Evolutionary conservation across 64 coral and sea anemone species (phyloP), one percentile per base, ranked within the genome.

Genomic region (Stichodactyla mertensii): DNA sequence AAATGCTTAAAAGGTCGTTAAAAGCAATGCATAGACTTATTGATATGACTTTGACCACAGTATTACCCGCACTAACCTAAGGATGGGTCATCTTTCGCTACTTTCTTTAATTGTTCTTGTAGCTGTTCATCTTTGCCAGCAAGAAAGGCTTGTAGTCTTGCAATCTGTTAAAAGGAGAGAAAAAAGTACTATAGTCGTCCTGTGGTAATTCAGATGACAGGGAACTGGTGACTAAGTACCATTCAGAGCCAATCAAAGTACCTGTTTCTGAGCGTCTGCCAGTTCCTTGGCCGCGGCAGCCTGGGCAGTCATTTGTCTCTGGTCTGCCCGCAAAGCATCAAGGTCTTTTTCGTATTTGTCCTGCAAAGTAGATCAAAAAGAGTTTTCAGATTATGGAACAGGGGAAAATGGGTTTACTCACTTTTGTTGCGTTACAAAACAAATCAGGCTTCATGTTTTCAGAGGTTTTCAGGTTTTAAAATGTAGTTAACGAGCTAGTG

Each of bases 251-350:
- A 58, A 58, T 58, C 8, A 58, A 80, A 13, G 16, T 87, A 94
- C 89, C 89, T 98, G 95, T 86, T 91, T 74, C 57, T 96, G 91
- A 24, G 94, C 94, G 87, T 84, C 85, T 64, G 88, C 91, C 7
- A 96, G 80, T 67, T 92, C 91, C 85, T 84, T 96, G 51, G 88
- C 80, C 23, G 94, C 91, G 59, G 91, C 91, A 57, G 87, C 91
- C 54, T 92, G 78, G 31, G 88, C 91, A 0, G 87, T 80, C 80
- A 70, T 64, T 82, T 84, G 79, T 83, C 86, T 96, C 70, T 92
- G 84, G 18, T 87, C 80, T 16, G 88, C 94, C n/a, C 88, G 84
- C 4, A 87, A 60, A n/a, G 80, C 91, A 14, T 96, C 91, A 54
- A 96, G 67, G 66, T 96, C 94, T 59, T 92, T 92, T 20, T 92